Evolutionary conservation across 1,140 invertebrate genomes (phyloP), one percentile per base, ranked within the genome.

Genomic region (Ostrea edulis): DNA sequence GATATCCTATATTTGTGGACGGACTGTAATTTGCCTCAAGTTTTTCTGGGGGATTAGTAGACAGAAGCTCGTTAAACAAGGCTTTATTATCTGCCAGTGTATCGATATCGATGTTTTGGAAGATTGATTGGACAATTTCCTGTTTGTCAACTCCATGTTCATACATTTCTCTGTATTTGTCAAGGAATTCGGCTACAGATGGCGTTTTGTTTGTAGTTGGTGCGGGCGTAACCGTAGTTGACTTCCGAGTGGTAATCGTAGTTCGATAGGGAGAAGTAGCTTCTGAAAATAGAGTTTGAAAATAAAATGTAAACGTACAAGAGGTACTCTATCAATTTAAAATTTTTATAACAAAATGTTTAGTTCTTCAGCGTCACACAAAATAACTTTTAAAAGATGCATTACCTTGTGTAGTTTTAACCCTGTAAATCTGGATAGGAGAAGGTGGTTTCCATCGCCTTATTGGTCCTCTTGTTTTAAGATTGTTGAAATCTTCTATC

Each of bases 11-110:
- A 14, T 25, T 77, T 2, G 68, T 77, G 9, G 68, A 77, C 0
- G 68, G 68, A 35, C 68, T 77, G 68, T 77, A 77, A 25, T 77
- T 77, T 14, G 68, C 68, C 22, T 77, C 35, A 44, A 44, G 68
- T 12, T 25, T 12, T 25, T 25, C 7, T 77, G 68, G 25, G 14
- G 68, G 29, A 35, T 77, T 25, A 11, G 68, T 25, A 12, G 68
- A 77, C 9, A 77, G 25, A 29, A 77, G 22, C 12, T 77, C 22
- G 68, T 77, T 77, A 35, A 77, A 77, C 3, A 77, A 14, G 2
- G 68, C 68, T 9, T 35, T 77, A 35, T 77, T 77, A 29, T 77
- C 68, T 2, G 29, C 14, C 8, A 77, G 68, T 25, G 25, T 77
- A 25, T 77, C 68, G 35, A 77, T 77, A 77, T 77, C 25, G 22